These are phyloP conservation scores for Nomada ferruginata DNA, from an alignment of 2,888 invertebrate genomes.

Conservation along the genomic window DNA sequence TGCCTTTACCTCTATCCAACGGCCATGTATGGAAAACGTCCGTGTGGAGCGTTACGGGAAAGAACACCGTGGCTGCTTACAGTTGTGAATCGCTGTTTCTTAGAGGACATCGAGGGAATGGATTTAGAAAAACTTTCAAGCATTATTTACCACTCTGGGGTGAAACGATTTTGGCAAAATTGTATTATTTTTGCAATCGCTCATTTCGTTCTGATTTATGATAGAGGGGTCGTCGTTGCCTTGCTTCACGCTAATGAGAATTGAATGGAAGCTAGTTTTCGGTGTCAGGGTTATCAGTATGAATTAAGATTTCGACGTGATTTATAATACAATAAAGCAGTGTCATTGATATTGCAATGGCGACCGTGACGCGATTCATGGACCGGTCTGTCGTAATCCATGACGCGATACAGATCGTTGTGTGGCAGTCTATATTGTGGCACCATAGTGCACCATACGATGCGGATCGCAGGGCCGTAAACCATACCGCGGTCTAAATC, in stretches of 20 bases:
- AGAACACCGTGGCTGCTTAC: not conserved
- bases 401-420: not conserved
- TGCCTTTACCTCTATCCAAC: not conserved
- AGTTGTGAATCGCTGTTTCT: too few relatives aligned
- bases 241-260: too few relatives aligned
- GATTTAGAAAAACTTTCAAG: too few relatives aligned
- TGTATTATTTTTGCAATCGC: too few relatives aligned
- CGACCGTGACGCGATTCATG: not conserved
- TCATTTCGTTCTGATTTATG: too few relatives aligned
- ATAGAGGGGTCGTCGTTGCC: too few relatives aligned
- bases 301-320: not conserved
- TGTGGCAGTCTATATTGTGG: not conserved
- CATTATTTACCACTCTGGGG: too few relatives aligned
- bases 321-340: not conserved
- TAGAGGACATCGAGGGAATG: too few relatives aligned
- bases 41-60: constrained; percentile 19
- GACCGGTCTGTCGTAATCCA: too few relatives aligned
- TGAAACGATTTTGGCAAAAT: too few relatives aligned
- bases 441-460: not conserved
- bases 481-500: constrained; percentile 8
- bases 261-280: too few relatives aligned
- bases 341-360: not conserved
- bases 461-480: not conserved
- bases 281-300: too few relatives aligned
- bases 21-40: constrained; percentile 7